phyloP scores from a whole-genome alignment of 35 echinoderm and acorn worm genomes.

The Holothuria glaberrima region DNA sequence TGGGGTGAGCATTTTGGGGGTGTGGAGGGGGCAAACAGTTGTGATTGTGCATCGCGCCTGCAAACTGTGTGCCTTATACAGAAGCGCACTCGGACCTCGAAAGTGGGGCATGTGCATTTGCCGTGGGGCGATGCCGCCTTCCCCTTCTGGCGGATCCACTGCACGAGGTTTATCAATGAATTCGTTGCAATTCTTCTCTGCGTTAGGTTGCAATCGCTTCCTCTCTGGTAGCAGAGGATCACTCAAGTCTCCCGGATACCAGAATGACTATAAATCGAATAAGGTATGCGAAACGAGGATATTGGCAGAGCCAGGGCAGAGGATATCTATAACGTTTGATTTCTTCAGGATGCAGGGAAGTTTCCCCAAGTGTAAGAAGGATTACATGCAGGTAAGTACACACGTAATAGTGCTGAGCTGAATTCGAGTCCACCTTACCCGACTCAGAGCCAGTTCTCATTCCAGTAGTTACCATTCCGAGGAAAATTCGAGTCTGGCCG shows the following conservation, averaged over 20 bases:
- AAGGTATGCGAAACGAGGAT: slow-evolving; percentile 8
- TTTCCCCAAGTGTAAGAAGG: not conserved
- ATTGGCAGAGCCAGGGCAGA: slow-evolving; percentile 12
- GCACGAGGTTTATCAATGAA: too few species aligned
- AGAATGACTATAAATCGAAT: not conserved
- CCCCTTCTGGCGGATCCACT: not conserved
- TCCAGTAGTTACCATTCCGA: too few species aligned
- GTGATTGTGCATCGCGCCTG: too few species aligned
- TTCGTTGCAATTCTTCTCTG: not conserved
- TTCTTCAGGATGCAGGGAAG: slow-evolving; percentile 17
- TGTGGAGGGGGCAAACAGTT: too few species aligned
- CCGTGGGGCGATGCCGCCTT: not conserved
- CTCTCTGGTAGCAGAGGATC: not conserved
- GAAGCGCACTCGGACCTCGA: not conserved
- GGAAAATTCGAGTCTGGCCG: too few species aligned
- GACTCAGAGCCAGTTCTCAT: too few species aligned
- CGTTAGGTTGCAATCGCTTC: slow-evolving; percentile 16
- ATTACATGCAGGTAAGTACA: slow-evolving; percentile 14
- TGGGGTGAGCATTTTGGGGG: too few species aligned
- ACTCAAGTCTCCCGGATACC: slow-evolving; percentile 3
- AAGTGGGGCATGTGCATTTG: not conserved
- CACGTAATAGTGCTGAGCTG: too few species aligned
- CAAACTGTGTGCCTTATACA: too few species aligned
- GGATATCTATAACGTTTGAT: not conserved
- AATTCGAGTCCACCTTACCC: too few species aligned